Percentiles rank a stretch among this genome's conserved stretches.
phyloP scores from a whole-genome alignment of 2,113 vertebrate species.

The Balaeniceps rex region DNA sequence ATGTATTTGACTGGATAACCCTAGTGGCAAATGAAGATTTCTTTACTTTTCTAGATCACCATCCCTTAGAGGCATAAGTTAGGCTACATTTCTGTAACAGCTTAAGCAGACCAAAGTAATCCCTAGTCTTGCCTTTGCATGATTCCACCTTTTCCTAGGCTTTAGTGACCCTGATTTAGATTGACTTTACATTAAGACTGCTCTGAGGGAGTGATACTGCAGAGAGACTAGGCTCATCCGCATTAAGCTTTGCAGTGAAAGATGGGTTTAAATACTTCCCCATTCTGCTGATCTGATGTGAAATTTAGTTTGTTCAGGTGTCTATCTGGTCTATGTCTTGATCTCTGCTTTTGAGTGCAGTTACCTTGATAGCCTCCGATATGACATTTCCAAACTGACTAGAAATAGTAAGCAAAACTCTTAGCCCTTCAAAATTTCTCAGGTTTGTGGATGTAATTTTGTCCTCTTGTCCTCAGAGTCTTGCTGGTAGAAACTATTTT shows the following conservation, averaged over 20 bases:
- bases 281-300: not conserved
- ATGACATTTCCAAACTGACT: not conserved
- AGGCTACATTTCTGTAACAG: not conserved
- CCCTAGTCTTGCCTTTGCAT: not conserved
- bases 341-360: not conserved
- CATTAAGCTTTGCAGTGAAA: not conserved
- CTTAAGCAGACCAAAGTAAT: not conserved
- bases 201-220: not conserved
- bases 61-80: not conserved
- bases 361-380: not conserved
- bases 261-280: not conserved
- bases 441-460: not conserved
- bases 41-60: not conserved
- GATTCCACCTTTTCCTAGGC: not conserved
- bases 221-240: not conserved
- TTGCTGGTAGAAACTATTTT: not conserved
- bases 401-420: not conserved
- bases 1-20: not conserved
- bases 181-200: not conserved
- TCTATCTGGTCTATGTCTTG: not conserved
- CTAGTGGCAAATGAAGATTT: not conserved
- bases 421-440: not conserved
- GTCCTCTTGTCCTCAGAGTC: not conserved
- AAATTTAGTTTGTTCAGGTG: not conserved
- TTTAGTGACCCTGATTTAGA: not conserved